A percentile compares a stretch with the other conserved stretches of the same genome.
Evolutionary conservation across 2,113 vertebrate species (phyloP).

Genomic region (Delphinapterus leucas): DNA sequence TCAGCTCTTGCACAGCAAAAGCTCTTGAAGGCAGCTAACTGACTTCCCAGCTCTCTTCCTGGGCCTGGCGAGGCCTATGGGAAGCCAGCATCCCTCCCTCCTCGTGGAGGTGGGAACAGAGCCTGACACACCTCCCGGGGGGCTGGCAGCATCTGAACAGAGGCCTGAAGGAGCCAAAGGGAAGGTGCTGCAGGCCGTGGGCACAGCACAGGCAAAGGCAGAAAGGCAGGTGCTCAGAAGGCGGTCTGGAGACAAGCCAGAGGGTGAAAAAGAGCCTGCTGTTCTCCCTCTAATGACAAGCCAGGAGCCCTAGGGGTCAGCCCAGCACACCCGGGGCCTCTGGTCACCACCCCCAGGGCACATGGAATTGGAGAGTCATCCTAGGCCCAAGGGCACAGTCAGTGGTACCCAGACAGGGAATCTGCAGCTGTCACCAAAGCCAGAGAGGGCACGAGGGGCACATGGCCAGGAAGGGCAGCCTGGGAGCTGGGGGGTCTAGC

Average conservation of each 20-base stretch:
- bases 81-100: not conserved
- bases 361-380: accelerated
- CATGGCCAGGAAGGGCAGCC: accelerated
- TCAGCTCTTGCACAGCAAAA: not conserved
- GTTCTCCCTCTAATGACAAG: not conserved
- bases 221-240: not conserved
- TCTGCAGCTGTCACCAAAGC: not conserved
- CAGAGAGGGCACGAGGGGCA: not conserved
- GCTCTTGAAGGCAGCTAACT: not conserved
- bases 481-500: too few species aligned
- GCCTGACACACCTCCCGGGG: accelerated
- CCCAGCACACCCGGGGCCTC: not conserved
- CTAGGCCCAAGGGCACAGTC: not conserved
- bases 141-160: accelerated
- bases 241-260: not conserved
- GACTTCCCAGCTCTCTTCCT: accelerated
- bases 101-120: not conserved
- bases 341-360: not conserved
- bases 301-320: not conserved
- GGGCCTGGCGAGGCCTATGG: accelerated
- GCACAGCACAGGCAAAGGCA: not conserved
- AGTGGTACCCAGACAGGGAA: not conserved
- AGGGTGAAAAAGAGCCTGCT: not conserved
- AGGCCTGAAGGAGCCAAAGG: not conserved
- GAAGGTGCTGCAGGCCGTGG: not conserved